Base-by-base conservation (phyloP, 2,888 invertebrate genomes). In the Clusia tigrina region DNA sequence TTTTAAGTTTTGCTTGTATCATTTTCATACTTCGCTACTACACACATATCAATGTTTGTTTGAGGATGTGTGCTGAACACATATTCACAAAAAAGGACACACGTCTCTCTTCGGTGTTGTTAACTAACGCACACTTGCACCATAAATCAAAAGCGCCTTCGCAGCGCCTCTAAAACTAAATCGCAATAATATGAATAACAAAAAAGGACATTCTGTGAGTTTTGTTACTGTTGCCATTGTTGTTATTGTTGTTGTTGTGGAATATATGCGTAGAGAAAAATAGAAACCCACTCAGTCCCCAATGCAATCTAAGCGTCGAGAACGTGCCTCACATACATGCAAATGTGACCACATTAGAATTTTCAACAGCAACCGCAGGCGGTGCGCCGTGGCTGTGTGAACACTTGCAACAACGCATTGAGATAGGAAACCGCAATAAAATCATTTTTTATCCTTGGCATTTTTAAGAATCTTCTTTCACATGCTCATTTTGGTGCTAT, bases 301-400 rank as follows among this genome's bases (percentile, higher is more conserved):
- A 48, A 15, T 48, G 48, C 48, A 48, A 48, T 48, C 20, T 20
- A 3, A 17, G 10, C 15, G 48, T 15, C 2, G 48, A 22, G 48
- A 48, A 48, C 48, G 48, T 48, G 48, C 48, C 48, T 18, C 48
- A 48, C 48, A 48, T 48, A 15, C 51, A 66, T 60, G 60, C 65
- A 64, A 61, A 64, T 65, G 67, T 67, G 67, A 65, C 65, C 65
- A 67, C 65, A 77, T 77, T 81, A 81, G 79, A 78, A 78, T 81
- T 80, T 81, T 79, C 81, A 81, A 80, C 79, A 78, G 72, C 69
- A 71, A 58, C 37, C 61, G 46, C 54, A 52, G 58, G 60, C 62
- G 24, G 54, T 12, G 20, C 17, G 52, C 37, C 22, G n/a, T 32
- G 32, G 32, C 53, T n/a, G 22, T n/a, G 18, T 46, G 63, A 71